phyloP scores from a whole-genome alignment of 2,797 vertebrate species.

The Rhinoraja longicauda region DNA sequence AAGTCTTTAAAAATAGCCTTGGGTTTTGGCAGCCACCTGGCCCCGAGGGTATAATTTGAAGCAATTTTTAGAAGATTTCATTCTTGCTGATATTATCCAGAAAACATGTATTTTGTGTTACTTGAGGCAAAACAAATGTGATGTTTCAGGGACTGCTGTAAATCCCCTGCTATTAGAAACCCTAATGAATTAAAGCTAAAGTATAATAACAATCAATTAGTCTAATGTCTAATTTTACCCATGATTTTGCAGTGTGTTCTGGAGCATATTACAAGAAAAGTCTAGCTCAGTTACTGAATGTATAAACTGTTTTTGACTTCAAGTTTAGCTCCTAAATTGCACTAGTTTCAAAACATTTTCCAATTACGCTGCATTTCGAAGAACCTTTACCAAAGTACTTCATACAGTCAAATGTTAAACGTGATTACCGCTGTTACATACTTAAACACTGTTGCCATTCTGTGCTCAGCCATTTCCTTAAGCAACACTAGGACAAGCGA shows the following conservation, averaged over 20 bases:
- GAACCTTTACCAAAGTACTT: not conserved
- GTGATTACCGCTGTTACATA: not conserved
- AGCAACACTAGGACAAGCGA: no score
- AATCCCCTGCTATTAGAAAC: conserved; percentile 22
- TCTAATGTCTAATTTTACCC: conserved; percentile 20
- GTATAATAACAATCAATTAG: conserved; percentile 36
- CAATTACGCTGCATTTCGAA: not conserved
- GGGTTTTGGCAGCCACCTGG: conserved; percentile 22
- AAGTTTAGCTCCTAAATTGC: not conserved
- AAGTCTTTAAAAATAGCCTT: conserved; percentile 30
- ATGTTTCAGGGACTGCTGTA: conserved; percentile 16
- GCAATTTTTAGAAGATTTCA: conserved; percentile 34
- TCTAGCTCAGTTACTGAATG: not conserved
- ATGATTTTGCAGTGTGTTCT: conserved; percentile 23
- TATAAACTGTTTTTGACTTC: not conserved
- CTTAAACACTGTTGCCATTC: not conserved
- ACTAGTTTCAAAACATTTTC: not conserved
- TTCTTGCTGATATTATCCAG: conserved; percentile 29
- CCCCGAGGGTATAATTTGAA: conserved; percentile 27
- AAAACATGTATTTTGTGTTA: conserved; percentile 35
- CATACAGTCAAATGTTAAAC: not conserved
- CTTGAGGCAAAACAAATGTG: conserved; percentile 38
- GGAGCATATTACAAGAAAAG: not conserved
- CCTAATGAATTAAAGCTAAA: conserved; percentile 36
- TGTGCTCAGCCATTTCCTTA: not conserved